A percentile compares a stretch with the other conserved stretches of the same genome.
Conservation (phyloP, 2,888 invertebrate genomes). For the Cheilosia variabilis region DNA sequence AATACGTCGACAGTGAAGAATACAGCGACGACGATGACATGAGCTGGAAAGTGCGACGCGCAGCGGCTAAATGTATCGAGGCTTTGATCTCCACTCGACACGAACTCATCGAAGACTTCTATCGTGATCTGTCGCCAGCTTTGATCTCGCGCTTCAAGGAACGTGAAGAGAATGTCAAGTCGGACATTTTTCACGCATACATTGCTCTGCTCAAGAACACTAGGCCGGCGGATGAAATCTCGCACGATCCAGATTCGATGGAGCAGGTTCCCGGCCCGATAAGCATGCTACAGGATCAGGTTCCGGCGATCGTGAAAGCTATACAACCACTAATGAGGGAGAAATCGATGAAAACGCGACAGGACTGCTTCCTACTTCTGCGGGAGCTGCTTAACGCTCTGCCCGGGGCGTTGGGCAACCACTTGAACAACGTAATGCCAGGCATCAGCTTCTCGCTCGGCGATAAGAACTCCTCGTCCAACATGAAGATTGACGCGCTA, state of each 20-base stretch:
- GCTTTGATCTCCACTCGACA: conserved; percentile 96
- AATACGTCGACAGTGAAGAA: conserved; percentile 94
- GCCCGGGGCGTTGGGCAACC: conserved; percentile 94
- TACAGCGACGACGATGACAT: conserved; percentile 99
- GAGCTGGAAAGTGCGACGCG: conserved; percentile 99
- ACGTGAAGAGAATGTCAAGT: conserved; percentile 99
- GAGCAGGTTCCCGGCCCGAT: conserved; percentile 90
- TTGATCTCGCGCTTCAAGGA: conserved; percentile 97
- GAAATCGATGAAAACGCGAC: conserved; percentile 94
- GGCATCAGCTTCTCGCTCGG: conserved; percentile 95
- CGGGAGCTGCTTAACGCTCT: conserved; percentile 95
- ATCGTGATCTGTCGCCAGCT: conserved; percentile 94
- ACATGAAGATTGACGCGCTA: conserved; percentile 98
- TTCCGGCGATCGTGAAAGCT: conserved; percentile 93
- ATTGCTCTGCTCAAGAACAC: conserved; percentile 96
- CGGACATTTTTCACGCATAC: conserved; percentile 98
- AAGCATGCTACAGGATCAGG: conserved; percentile 86
- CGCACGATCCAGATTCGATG: conserved; percentile 89
- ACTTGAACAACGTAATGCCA: conserved; percentile 93
- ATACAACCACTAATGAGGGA: conserved; percentile 94
- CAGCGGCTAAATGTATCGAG: conserved; percentile 98
- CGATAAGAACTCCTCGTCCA: conserved; percentile 97
- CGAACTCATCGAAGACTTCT: conserved; percentile 95
- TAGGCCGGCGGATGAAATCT: conserved; percentile 87
- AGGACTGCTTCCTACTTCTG: conserved; percentile 95